Conservation (phyloP, 2,113 vertebrate genomes). For the Muscicapa adusta region DNA sequence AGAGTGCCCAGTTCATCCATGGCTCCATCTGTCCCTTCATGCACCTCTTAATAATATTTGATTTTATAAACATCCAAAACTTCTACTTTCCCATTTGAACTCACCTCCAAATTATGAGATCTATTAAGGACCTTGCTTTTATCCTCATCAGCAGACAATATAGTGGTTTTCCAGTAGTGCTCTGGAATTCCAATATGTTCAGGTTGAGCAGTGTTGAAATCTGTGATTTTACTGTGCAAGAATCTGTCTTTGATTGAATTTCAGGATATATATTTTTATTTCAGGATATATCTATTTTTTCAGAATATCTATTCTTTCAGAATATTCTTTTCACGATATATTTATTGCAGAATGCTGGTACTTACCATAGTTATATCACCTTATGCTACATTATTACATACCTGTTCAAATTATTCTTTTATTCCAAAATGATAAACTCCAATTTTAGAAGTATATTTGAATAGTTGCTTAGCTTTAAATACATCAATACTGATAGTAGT, state of each 20-base stretch:
- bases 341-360: background rate
- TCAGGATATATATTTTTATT: background rate
- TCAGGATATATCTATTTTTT: background rate
- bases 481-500: background rate
- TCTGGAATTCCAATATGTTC: background rate
- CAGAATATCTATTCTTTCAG: no score
- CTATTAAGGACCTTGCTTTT: background rate
- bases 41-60: background rate
- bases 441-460: background rate
- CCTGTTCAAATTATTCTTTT: background rate
- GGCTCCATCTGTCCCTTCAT: background rate
- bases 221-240: background rate
- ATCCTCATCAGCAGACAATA: background rate
- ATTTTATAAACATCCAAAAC: background rate
- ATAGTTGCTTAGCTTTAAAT: background rate
- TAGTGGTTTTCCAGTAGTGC: rapidly evolving
- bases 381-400: background rate
- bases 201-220: background rate
- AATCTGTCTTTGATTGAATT: background rate
- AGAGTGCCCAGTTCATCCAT: background rate
- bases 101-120: rapidly evolving
- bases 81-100: background rate
- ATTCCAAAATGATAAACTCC: background rate
- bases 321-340: background rate
- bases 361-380: background rate